Percentiles rank a stretch among this genome's conserved stretches.
Conservation (phyloP, 2,888 invertebrate genomes). For the Chaitophorus viminalis region DNA sequence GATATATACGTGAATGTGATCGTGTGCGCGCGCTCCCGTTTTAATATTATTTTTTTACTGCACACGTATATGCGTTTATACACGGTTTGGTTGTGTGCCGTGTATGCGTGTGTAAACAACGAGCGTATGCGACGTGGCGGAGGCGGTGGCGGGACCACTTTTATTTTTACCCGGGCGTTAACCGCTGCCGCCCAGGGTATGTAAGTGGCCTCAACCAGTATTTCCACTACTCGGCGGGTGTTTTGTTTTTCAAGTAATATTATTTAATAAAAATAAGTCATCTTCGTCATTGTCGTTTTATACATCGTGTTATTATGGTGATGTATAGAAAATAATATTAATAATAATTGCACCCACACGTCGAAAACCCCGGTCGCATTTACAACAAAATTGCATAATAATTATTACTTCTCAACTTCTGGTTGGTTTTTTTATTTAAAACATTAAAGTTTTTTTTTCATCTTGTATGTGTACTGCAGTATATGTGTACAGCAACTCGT, state of each 20-base stretch:
- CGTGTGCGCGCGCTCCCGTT: not conserved
- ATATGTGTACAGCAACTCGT: not conserved
- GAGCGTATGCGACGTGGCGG: not conserved
- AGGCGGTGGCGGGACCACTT: constrained; percentile 39
- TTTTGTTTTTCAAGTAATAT: not conserved
- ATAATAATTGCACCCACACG: not conserved
- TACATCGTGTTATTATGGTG: not conserved
- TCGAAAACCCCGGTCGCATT: not conserved
- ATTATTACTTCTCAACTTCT: not conserved
- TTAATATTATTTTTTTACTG: not conserved
- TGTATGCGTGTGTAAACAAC: not conserved
- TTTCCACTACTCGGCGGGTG: constrained; percentile 8
- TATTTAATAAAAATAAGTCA: not conserved
- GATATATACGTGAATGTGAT: not conserved
- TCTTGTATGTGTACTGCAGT: not conserved
- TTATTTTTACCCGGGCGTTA: constrained; percentile 57
- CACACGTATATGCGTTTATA: not conserved
- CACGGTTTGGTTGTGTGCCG: not conserved
- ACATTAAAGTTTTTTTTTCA: not conserved
- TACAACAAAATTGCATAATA: not conserved
- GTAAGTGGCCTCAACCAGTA: constrained; percentile 42
- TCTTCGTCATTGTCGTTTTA: not conserved
- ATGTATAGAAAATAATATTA: not conserved
- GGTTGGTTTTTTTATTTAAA: not conserved
- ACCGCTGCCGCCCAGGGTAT: constrained; percentile 27